Percentiles rank a stretch among this genome's conserved stretches.
Conservation (phyloP, 2,797 vertebrate species). For the Notolabrus celidotus region DNA sequence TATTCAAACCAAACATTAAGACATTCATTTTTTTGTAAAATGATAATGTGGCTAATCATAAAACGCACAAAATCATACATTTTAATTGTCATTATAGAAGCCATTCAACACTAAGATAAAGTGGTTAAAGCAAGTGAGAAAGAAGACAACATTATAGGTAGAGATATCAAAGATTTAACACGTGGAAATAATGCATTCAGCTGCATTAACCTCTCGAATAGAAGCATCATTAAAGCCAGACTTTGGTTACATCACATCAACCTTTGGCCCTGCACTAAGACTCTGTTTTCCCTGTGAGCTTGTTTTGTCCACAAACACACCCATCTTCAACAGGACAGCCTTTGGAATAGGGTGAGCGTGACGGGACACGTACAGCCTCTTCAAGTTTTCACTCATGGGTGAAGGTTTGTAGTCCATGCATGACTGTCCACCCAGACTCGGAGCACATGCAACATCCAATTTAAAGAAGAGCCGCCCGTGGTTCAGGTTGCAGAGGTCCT, state of each 20-base stretch:
- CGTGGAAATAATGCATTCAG: not conserved
- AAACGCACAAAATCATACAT: too few relatives aligned
- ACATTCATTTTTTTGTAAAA: too few relatives aligned
- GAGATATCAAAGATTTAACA: too few relatives aligned
- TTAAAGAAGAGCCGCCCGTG: slow-evolving; percentile 83
- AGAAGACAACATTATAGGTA: too few relatives aligned
- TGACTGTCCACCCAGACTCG: slow-evolving; percentile 76
- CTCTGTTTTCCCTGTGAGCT: slow-evolving; percentile 51
- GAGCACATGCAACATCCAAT: slow-evolving; percentile 77
- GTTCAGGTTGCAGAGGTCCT: slow-evolving; percentile 80
- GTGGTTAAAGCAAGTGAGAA: too few relatives aligned
- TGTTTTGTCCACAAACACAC: slow-evolving; percentile 70
- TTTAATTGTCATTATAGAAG: too few relatives aligned
- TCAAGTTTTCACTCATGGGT: slow-evolving; percentile 71
- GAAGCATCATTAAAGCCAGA: not conserved
- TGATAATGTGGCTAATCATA: too few relatives aligned
- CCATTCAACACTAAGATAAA: too few relatives aligned
- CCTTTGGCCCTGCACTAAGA: too few relatives aligned
- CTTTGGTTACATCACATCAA: too few relatives aligned
- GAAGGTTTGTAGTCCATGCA: slow-evolving; percentile 83
- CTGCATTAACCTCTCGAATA: not conserved
- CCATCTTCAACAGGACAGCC: slow-evolving; percentile 75
- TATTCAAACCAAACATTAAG: too few relatives aligned
- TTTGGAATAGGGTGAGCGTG: slow-evolving; percentile 76
- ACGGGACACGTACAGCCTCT: slow-evolving; percentile 77